Evolutionary conservation across 2,797 vertebrate genomes (phyloP).

Genomic region (Sebastes matsubarae): DNA sequence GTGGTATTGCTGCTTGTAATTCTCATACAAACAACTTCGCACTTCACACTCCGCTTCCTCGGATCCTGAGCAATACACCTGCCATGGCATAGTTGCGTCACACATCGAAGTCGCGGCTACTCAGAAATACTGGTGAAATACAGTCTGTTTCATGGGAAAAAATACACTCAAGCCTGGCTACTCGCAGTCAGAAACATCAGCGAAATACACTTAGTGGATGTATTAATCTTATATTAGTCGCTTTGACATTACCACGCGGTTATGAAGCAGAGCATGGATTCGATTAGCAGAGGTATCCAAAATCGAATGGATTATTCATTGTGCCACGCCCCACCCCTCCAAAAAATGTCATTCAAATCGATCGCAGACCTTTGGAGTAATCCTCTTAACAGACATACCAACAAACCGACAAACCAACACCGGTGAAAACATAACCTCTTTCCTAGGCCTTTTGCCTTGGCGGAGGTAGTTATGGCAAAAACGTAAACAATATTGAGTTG

Average conservation of each 20-base stretch:
- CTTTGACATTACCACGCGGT: not conserved
- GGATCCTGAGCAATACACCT: not conserved
- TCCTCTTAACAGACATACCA: too few relatives aligned
- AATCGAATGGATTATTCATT: too few relatives aligned
- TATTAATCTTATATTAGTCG: not conserved
- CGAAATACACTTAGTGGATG: not conserved
- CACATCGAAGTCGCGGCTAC: not conserved
- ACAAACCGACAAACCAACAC: too few relatives aligned
- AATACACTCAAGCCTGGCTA: not conserved
- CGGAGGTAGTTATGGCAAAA: too few relatives aligned
- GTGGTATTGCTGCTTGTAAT: not conserved
- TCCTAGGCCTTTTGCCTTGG: too few relatives aligned
- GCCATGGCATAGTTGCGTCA: not conserved
- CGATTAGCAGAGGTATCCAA: too few relatives aligned
- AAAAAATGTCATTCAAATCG: too few relatives aligned
- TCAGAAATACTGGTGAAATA: not conserved
- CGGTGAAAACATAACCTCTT: too few relatives aligned
- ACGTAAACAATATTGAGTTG: too few relatives aligned
- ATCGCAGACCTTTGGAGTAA: too few relatives aligned
- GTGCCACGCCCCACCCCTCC: too few relatives aligned
- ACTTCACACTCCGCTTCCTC: not conserved
- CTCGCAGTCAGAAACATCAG: not conserved
- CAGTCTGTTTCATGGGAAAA: not conserved
- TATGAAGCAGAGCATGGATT: too few relatives aligned
- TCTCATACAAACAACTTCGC: not conserved